A percentile compares a stretch with the other conserved stretches of the same genome.
Evolutionary conservation across 92 coral and sea anemone species (phyloP).

Genomic region (Epizoanthus fatuus): DNA sequence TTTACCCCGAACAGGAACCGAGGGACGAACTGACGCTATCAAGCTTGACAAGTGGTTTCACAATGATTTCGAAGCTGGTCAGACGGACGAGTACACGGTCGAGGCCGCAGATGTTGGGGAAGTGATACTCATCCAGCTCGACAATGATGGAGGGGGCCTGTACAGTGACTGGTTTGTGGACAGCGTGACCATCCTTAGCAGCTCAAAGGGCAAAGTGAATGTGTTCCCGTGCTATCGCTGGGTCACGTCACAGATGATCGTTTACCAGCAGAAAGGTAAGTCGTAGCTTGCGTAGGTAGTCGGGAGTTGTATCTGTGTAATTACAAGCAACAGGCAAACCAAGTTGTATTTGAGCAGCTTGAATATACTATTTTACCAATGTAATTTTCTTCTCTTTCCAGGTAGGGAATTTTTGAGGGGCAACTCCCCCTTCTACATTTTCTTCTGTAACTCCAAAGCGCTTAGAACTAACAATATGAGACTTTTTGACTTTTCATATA

Average conservation of each 20-base stretch:
- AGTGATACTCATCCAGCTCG: constrained; percentile 58
- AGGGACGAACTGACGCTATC: constrained; percentile 71
- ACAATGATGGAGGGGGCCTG: constrained; percentile 44
- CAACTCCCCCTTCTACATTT: no score
- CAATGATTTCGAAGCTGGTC: constrained; percentile 84
- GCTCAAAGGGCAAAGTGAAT: constrained; percentile 48
- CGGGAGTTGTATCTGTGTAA: no score
- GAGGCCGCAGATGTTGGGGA: constrained; percentile 80
- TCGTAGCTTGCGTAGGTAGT: background rate
- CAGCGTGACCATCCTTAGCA: constrained; percentile 54
- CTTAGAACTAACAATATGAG: no score
- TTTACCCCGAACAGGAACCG: constrained; percentile 53
- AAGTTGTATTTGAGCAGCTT: no score
- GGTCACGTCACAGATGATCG: constrained; percentile 59
- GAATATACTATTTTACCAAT: no score
- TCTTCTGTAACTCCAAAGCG: no score
- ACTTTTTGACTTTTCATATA: no score
- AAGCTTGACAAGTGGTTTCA: constrained; percentile 79
- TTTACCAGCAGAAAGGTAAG: constrained; percentile 69
- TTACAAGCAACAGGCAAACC: no score
- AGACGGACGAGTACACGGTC: constrained; percentile 71
- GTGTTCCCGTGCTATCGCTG: constrained; percentile 86
- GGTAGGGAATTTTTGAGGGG: no score
- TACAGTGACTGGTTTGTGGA: constrained; percentile 80
- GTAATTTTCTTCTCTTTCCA: no score